phyloP scores from a whole-genome alignment of 2,888 invertebrate species.

The Morpho deidamia region DNA sequence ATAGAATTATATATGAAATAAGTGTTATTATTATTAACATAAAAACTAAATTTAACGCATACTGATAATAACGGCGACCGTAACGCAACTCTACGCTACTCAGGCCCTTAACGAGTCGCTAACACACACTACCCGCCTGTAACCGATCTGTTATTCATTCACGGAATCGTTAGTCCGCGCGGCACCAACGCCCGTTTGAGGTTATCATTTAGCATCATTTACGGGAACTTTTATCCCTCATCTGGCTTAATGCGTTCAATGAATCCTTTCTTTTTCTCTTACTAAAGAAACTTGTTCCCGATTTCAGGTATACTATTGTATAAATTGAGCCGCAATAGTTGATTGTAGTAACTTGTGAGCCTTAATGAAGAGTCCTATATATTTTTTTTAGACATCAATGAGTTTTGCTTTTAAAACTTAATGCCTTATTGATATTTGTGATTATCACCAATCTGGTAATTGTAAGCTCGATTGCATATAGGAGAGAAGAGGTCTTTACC shows the following conservation, averaged over 20 bases:
- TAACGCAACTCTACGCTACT: slow-evolving; percentile 20
- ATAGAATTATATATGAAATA: too few species aligned
- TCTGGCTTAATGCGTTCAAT: slow-evolving; percentile 62
- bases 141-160: slow-evolving; percentile 40
- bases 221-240: slow-evolving; percentile 66
- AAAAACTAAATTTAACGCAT: too few species aligned
- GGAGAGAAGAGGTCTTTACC: too few species aligned
- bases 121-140: slow-evolving; percentile 33
- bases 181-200: slow-evolving; percentile 44
- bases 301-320: slow-evolving; percentile 38
- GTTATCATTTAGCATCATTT: slow-evolving; percentile 68
- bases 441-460: too few species aligned
- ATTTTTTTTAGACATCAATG: too few species aligned
- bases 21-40: too few species aligned
- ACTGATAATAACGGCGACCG: not conserved
- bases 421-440: too few species aligned
- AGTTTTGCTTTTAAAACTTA: too few species aligned
- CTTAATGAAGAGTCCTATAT: too few species aligned
- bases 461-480: too few species aligned
- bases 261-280: slow-evolving; percentile 63
- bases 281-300: slow-evolving; percentile 50
- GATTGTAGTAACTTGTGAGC: too few species aligned
- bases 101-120: slow-evolving; percentile 33
- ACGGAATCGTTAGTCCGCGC: slow-evolving; percentile 28
- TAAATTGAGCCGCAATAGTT: too few species aligned